Conservation (phyloP, 2,888 invertebrate genomes). For the Alcis repandata region DNA sequence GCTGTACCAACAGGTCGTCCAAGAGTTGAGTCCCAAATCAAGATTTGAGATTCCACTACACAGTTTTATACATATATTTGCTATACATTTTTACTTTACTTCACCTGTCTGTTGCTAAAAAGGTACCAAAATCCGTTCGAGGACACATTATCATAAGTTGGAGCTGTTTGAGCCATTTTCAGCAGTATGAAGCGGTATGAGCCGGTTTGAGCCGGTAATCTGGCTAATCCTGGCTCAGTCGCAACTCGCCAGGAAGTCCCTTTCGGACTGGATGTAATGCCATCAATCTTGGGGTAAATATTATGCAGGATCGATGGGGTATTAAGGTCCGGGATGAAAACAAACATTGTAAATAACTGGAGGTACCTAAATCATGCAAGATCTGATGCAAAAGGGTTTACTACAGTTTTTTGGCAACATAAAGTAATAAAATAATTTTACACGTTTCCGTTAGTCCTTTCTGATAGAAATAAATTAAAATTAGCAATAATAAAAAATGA, state of each 20-base stretch:
- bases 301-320: constrained; percentile 45
- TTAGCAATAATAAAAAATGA: no score
- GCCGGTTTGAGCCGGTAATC: constrained; percentile 63
- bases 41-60: no score
- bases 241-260: constrained; percentile 43
- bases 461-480: no score
- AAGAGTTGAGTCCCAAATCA: no score
- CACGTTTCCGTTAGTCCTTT: no score
- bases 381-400: no score
- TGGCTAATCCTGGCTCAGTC: constrained; percentile 66
- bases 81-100: no score
- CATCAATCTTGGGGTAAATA: constrained; percentile 47
- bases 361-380: no score
- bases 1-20: no score
- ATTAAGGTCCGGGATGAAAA: constrained; percentile 9
- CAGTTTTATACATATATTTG: no score
- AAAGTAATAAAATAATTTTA: no score
- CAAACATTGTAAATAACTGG: constrained; percentile 10
- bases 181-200: constrained; percentile 50
- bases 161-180: constrained; percentile 56
- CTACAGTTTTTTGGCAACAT: no score
- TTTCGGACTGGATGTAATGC: constrained; percentile 42
- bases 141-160: constrained; percentile 81
- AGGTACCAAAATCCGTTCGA: constrained; percentile 51
- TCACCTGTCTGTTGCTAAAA: constrained; percentile 36